Base-by-base conservation (phyloP, 1,140 invertebrate genomes). In the Nebria ingens region DNA sequence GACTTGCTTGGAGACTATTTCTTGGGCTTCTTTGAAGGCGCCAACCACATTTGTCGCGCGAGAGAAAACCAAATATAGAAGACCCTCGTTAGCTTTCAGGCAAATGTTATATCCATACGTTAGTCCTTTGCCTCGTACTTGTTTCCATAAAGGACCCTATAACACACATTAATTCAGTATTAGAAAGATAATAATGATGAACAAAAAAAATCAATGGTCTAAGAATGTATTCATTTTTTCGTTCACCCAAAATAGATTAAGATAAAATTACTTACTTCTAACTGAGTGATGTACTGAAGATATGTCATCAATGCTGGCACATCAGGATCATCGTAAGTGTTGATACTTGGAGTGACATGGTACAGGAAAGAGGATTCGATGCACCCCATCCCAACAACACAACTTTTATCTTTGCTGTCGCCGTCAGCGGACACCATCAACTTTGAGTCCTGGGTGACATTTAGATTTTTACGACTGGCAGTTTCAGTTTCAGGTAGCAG, bases 81-180 rank as follows among this genome's bases (percentile, higher is more conserved):
- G 65, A 0, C 84, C 87, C 70, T 88, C 83, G 62, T 85, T 79
- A 13, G 79, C 76, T 58, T 76, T 73, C 4, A 78, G 61, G 51
- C 70, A 68, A 17, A 91, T 78, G 34, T 73, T 76, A 71, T 85
- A 92, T 40, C 80, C 73, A 71, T 96, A 96, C 1, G 91, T 79
- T n/a, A 91, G 76, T 4, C 91, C 91, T 60, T 83, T 80, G 21
- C 91, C 91, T 64, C 91, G 75, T 56, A 95, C 84, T 66, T 85
- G 78, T 55, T 80, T 80, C 89, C 89, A 95, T 79, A 95, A 82
- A 22, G 91, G 91, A 25, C 93, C 91, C 82, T 90, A 63, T 2
- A 59, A 60, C n/a, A n/a, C n/a, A n/a, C n/a, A 59, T 51, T 42
- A 53, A 6, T 29, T 4, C 13, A 29, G 25, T 29, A 29, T n/a